Evolutionary conservation across 2,113 vertebrate genomes (phyloP).

Genomic region (Egretta garzetta): DNA sequence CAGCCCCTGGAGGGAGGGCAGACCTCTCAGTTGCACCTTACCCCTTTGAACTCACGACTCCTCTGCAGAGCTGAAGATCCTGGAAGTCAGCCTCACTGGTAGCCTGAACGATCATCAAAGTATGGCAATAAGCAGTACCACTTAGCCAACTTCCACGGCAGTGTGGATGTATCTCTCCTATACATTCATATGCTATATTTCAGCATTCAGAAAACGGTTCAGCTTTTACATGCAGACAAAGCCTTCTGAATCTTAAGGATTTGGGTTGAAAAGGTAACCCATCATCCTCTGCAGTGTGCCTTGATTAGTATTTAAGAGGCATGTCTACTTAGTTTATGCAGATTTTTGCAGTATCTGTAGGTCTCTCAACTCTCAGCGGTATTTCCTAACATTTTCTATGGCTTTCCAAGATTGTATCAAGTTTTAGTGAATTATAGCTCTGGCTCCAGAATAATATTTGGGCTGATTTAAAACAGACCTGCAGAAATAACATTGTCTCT

Average conservation of each 20-base stretch:
- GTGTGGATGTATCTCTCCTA: background rate
- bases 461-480: slow-evolving; percentile 63
- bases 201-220: background rate
- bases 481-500: slow-evolving; percentile 47
- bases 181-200: background rate
- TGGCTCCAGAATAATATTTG: slow-evolving; percentile 23
- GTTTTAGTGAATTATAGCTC: slow-evolving; percentile 49
- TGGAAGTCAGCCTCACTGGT: background rate
- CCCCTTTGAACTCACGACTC: background rate
- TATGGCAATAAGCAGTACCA: background rate
- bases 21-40: background rate
- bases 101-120: background rate
- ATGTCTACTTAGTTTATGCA: background rate
- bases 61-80: background rate
- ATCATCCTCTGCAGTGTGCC: background rate
- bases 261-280: background rate
- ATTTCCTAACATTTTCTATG: background rate
- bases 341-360: background rate
- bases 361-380: background rate
- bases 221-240: background rate
- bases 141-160: background rate
- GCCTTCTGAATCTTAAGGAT: background rate
- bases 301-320: background rate
- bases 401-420: slow-evolving; percentile 43
- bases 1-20: background rate